Evolutionary conservation across 2,888 invertebrate species (phyloP).

Genomic region (Agonopterix alstromeriana): DNA sequence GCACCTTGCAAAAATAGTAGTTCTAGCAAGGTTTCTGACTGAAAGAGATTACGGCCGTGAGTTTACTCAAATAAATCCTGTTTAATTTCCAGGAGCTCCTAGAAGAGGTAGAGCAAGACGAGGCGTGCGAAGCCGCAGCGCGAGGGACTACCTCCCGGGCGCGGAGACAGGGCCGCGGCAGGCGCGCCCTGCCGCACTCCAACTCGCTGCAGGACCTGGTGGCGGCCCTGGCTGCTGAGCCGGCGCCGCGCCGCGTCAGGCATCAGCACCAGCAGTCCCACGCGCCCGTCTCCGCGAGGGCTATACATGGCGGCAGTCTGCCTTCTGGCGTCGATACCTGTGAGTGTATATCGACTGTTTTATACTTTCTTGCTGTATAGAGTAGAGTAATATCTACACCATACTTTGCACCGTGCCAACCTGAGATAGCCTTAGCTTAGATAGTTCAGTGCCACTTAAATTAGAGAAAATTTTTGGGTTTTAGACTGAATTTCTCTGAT

Average conservation of each 20-base stretch:
- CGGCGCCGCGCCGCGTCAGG: constrained; percentile 43
- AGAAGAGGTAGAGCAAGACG: constrained; percentile 86
- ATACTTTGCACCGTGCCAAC: too few relatives aligned
- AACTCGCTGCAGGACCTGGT: constrained; percentile 79
- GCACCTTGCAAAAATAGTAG: too few relatives aligned
- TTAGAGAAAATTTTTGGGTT: too few relatives aligned
- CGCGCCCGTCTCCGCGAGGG: constrained; percentile 50
- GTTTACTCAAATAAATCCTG: too few relatives aligned
- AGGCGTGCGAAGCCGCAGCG: constrained; percentile 75
- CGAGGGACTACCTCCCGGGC: constrained; percentile 40
- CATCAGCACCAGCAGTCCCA: constrained; percentile 33
- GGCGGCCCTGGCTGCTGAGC: constrained; percentile 64
- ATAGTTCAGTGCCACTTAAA: too few relatives aligned
- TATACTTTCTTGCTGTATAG: not conserved
- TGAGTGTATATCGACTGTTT: constrained; percentile 20
- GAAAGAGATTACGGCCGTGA: too few relatives aligned
- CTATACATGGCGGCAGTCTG: constrained; percentile 66
- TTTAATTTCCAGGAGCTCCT: constrained; percentile 79
- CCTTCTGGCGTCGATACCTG: constrained; percentile 68
- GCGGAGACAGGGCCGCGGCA: constrained; percentile 58
- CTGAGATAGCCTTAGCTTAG: too few relatives aligned
- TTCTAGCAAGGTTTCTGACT: too few relatives aligned
- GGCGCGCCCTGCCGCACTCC: constrained; percentile 68
- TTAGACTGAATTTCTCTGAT: too few relatives aligned
- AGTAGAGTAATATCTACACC: too few relatives aligned